phyloP scores from a whole-genome alignment of 2,797 vertebrate species.

The Falco biarmicus region DNA sequence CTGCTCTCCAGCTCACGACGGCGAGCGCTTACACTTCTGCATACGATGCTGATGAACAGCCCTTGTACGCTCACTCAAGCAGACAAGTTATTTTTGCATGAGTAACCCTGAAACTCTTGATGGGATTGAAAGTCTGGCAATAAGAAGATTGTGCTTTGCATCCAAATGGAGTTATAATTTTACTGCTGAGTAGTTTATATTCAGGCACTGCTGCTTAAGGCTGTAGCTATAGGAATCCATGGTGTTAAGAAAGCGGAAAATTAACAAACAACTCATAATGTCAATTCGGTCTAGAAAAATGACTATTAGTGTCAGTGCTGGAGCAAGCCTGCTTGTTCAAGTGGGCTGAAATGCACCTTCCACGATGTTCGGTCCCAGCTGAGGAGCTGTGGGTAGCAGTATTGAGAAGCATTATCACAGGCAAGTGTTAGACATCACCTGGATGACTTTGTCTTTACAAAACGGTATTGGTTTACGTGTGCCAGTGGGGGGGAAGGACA shows the following conservation, averaged over 20 bases:
- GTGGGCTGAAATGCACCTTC: not conserved
- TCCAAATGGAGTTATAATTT: constrained; percentile 8
- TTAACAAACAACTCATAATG: constrained; percentile 11
- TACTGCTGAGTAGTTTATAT: constrained; percentile 12
- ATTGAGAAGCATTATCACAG: not conserved
- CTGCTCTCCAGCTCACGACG: not conserved
- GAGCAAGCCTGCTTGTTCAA: not conserved
- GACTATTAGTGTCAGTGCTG: not conserved
- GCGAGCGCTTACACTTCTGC: rapidly evolving
- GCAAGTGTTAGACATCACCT: not conserved
- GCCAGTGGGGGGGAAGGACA: rapidly evolving
- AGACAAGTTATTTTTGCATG: constrained; percentile 7
- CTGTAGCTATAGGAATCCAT: not conserved
- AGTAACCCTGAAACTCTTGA: not conserved
- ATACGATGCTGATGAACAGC: not conserved
- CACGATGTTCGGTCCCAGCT: not conserved
- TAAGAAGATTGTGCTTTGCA: not conserved
- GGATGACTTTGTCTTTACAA: not conserved
- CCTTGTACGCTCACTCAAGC: rapidly evolving
- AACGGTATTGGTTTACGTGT: not conserved
- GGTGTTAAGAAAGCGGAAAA: not conserved
- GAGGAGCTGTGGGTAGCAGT: not conserved
- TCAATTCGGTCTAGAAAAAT: constrained; percentile 23
- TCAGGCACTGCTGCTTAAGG: constrained; percentile 23
- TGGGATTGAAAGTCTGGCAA: not conserved